phyloP scores from a whole-genome alignment of 1,140 invertebrate species.

The Macrobrachium nipponense region DNA sequence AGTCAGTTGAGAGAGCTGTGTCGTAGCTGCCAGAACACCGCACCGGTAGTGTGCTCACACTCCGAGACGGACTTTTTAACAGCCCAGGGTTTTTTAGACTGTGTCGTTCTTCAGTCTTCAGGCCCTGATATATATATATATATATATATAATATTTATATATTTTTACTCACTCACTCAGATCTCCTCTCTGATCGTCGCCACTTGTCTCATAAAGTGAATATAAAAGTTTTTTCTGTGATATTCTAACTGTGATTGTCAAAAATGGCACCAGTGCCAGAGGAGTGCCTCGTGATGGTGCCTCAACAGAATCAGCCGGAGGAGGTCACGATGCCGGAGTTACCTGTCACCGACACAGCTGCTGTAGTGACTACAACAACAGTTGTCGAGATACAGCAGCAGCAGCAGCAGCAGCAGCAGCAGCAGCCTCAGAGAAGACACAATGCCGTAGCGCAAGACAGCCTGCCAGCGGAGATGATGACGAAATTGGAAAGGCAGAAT shows the following conservation, averaged over 20 bases:
- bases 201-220: background rate
- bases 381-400: background rate
- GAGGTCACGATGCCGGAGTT: conserved; percentile 4
- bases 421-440: too few relatives aligned
- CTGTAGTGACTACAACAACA: background rate
- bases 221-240: conserved; percentile 33
- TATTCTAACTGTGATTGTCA: conserved; percentile 29
- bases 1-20: conserved; percentile 58
- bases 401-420: too few relatives aligned
- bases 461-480: conserved; percentile 48
- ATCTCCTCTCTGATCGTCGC: background rate
- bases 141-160: background rate
- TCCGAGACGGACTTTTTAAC: conserved; percentile 9
- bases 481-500: conserved; percentile 50
- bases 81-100: conserved; percentile 63
- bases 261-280: conserved; percentile 25
- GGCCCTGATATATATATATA: conserved; percentile 47
- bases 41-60: conserved; percentile 41
- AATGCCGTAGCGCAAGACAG: conserved; percentile 29
- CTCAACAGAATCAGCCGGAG: background rate
- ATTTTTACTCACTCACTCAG: conserved; percentile 15
- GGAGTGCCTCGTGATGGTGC: conserved; percentile 41
- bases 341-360: conserved; percentile 22
- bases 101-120: conserved; percentile 45
- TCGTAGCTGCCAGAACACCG: conserved; percentile 37